Evolutionary conservation across 2,797 vertebrate genomes (phyloP), one percentile per base, ranked within the genome.

Genomic region (Furcifer pardalis): DNA sequence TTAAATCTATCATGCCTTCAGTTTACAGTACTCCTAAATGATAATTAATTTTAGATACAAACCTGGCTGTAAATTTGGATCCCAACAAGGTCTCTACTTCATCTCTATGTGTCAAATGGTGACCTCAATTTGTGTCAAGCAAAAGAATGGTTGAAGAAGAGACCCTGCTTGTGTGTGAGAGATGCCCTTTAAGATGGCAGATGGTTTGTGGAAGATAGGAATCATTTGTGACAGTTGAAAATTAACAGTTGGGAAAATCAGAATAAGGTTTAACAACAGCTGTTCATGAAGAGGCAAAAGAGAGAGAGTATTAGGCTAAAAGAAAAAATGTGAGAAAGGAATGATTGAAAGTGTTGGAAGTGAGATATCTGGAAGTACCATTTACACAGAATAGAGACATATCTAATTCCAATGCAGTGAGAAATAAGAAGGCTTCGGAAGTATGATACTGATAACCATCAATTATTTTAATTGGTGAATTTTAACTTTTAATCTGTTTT

Each of bases 261-360:
- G 93, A 88, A 85, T 85, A 88, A 25, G 82, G 83, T 91, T 85
- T 81, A 89, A 91, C 88, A 91, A 86, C 93, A 94, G 84, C 91
- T 94, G 90, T 84, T 92, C 88, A 90, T 84, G 89, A 79, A 83
- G 76, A 91, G 69, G 74, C 1, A 0, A 46, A 89, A 87, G 62
- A 86, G 76, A 86, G 60, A 82, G 87, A 80, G 21, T 46, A 76
- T 30, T 15, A 71, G 46, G 65, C 79, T 86, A 84, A 59, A 84
- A 27, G 73, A 87, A 13, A n/a, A 30, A 46, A 77, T 37, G 2
- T 62, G 66, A 80, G 82, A 79, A 68, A 25, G 65, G 25, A 15
- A 56, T 46, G 84, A 84, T 86, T 75, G 78, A 83, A 60, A 30
- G 42, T 40, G 32, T 49, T 69, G 42, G 73, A 71, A 71, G 56